Conservation (phyloP, 2,113 vertebrate species). For the Kryptolebias marmoratus region DNA sequence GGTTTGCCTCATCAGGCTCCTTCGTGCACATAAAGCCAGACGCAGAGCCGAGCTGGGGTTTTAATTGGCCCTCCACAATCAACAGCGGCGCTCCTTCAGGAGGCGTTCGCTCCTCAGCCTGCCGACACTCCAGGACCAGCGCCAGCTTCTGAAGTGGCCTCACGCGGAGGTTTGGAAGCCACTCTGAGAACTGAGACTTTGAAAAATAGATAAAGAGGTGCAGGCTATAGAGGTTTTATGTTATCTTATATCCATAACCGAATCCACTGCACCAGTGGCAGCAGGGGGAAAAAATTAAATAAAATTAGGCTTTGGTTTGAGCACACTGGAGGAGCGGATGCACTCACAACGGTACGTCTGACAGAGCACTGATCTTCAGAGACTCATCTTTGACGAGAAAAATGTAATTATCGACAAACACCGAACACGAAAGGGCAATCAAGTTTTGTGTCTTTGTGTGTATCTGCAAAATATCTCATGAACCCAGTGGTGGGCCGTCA, state of each 20-base stretch:
- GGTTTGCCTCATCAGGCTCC: constrained; percentile 70
- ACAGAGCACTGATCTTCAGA: constrained; percentile 25
- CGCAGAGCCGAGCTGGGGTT: constrained; percentile 67
- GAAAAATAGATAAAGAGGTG: constrained; percentile 74
- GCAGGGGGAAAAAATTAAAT: constrained; percentile 2
- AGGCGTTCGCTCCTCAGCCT: constrained; percentile 67
- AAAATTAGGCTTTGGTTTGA: constrained; percentile 25
- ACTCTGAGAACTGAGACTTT: constrained; percentile 68
- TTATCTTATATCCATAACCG: constrained; percentile 51
- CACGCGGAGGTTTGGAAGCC: constrained; percentile 75
- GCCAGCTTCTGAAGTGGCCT: constrained; percentile 77
- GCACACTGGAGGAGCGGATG: constrained; percentile 1
- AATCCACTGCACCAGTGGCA: constrained; percentile 25
- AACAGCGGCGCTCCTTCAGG: constrained; percentile 66
- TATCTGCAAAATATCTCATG: too few species aligned
- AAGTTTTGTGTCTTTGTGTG: too few species aligned
- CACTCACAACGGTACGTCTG: background rate
- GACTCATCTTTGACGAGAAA: constrained; percentile 24
- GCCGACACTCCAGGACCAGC: constrained; percentile 71
- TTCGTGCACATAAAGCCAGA: constrained; percentile 38
- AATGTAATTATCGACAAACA: background rate
- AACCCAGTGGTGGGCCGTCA: too few species aligned
- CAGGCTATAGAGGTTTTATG: constrained; percentile 59
- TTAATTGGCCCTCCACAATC: constrained; percentile 81
- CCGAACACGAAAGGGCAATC: too few species aligned